A percentile compares a stretch with the other conserved stretches of the same genome.
phyloP scores from a whole-genome alignment of 2,797 vertebrate species.

The Tenualosa thibaudeaui region DNA sequence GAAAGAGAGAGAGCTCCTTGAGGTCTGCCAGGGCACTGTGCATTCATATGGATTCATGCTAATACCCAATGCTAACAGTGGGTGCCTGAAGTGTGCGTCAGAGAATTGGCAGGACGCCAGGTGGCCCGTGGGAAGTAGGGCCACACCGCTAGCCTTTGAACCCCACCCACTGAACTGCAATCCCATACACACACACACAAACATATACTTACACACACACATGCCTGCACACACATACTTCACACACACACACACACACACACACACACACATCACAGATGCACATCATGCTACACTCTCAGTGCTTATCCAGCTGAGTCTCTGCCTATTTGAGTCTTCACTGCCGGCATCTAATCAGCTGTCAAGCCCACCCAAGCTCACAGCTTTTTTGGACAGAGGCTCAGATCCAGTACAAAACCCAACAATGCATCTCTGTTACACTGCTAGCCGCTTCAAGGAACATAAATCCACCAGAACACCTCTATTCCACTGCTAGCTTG shows the following conservation, averaged over 20 bases:
- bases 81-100: slow-evolving; percentile 13
- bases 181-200: slow-evolving; percentile 42
- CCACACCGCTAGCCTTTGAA: slow-evolving; percentile 16
- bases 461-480: background rate
- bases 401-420: background rate
- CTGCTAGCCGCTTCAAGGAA: background rate
- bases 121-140: slow-evolving; percentile 25
- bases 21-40: slow-evolving; percentile 56
- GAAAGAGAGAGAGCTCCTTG: slow-evolving; percentile 32
- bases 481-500: background rate
- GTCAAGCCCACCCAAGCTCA: background rate
- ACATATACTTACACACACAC: slow-evolving; percentile 4
- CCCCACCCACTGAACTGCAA: slow-evolving; percentile 2
- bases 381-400: background rate
- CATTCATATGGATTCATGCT: slow-evolving; percentile 60
- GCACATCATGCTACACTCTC: background rate
- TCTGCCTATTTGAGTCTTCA: background rate
- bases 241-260: background rate
- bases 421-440: background rate
- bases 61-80: slow-evolving; percentile 47
- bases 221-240: background rate
- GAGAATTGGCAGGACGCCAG: slow-evolving; percentile 41
- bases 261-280: background rate
- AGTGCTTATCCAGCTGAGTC: background rate
- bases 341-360: background rate